These are phyloP conservation scores for Podarcis siculus DNA, from an alignment of 2,797 vertebrate species.

Conservation along the genomic window DNA sequence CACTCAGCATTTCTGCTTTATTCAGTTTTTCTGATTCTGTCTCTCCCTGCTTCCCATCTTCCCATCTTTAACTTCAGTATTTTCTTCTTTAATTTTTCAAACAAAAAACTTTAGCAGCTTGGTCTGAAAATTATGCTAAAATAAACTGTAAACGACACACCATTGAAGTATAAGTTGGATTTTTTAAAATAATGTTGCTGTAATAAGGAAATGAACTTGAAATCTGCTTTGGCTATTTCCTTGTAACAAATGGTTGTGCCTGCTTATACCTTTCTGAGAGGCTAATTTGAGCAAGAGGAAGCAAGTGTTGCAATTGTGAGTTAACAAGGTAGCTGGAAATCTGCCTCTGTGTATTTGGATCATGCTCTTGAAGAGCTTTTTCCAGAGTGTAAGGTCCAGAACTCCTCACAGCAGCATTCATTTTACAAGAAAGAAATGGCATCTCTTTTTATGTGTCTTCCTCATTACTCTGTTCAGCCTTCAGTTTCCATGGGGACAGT, in stretches of 20 bases:
- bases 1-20: background rate
- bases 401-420: background rate
- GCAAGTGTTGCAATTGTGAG: background rate
- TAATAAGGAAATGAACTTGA: background rate
- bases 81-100: background rate
- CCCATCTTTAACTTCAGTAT: too few species aligned
- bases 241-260: background rate
- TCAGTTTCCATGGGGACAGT: constrained; percentile 9
- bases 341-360: background rate
- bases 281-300: background rate
- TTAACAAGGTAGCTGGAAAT: too few species aligned
- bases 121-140: background rate
- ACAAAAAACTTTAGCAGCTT: background rate
- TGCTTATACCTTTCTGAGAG: background rate
- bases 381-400: background rate
- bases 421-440: background rate
- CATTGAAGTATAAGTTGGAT: background rate
- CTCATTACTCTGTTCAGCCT: background rate
- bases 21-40: background rate
- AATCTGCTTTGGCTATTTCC: background rate
- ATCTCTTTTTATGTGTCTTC: background rate
- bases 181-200: too few species aligned
- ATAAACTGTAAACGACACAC: background rate
- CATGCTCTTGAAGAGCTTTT: background rate
- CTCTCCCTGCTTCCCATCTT: too few species aligned